Conservation (phyloP, 2,113 vertebrate species). For the Rhinolophus sinicus region DNA sequence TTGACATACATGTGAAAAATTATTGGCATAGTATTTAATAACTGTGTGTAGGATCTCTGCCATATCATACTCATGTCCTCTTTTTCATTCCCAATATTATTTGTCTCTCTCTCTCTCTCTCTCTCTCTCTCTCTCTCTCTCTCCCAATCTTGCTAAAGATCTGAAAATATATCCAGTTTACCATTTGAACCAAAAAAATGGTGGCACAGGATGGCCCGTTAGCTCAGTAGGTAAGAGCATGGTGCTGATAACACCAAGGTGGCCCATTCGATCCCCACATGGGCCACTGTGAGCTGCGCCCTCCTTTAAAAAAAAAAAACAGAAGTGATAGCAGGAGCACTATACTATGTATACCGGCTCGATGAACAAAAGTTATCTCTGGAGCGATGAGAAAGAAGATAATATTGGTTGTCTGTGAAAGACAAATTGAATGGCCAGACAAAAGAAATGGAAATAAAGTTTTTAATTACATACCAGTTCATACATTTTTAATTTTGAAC, state of each 20-base stretch:
- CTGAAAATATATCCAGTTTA: neutral
- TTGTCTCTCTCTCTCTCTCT: neutral
- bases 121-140: neutral
- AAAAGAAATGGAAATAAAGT: neutral
- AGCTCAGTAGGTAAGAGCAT: no score
- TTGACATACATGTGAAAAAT: neutral
- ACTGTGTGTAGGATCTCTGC: neutral
- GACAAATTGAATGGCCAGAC: neutral
- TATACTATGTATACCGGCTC: neutral
- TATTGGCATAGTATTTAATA: neutral
- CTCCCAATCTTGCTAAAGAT: neutral
- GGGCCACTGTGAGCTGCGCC: no score
- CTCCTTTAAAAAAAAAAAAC: no score
- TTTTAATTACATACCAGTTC: neutral
- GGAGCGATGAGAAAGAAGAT: neutral
- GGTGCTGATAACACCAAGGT: no score
- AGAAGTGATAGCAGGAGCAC: neutral
- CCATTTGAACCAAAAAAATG: neutral
- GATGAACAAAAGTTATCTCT: neutral
- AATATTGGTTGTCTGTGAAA: neutral
- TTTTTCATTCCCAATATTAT: neutral
- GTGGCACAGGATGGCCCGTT: no score
- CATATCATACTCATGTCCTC: neutral
- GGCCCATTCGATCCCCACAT: no score
- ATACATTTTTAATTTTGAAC: slow-evolving; percentile 13